A percentile compares a stretch with the other conserved stretches of the same genome.
Evolutionary conservation across 2,888 invertebrate genomes (phyloP).

Genomic region (Hyposoter didymator): DNA sequence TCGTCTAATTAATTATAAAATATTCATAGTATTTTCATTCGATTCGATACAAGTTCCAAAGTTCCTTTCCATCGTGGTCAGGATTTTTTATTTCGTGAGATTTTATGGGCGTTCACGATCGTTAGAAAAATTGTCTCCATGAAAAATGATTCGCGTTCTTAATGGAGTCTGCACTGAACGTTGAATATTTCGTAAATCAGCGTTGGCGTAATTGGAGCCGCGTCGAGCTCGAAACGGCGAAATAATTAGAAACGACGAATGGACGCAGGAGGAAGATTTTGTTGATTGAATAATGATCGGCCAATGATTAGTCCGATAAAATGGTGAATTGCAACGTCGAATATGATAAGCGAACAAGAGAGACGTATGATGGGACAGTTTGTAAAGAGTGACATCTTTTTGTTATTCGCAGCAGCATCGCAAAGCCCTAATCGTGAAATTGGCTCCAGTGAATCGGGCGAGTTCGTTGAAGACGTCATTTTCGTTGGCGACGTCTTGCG

Average conservation of each 20-base stretch:
- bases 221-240: conserved; percentile 13
- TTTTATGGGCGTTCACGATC: not conserved
- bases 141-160: not conserved
- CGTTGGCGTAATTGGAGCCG: conserved; percentile 44
- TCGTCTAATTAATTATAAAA: not conserved
- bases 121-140: not conserved
- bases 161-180: not conserved
- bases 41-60: not conserved
- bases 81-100: not conserved
- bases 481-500: conserved; percentile 32
- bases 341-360: conserved; percentile 11
- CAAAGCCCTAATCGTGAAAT: conserved; percentile 64
- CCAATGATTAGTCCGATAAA: conserved; percentile 54
- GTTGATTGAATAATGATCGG: conserved; percentile 58
- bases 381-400: conserved; percentile 25
- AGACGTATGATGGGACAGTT: not conserved
- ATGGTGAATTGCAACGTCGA: conserved; percentile 29
- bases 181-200: conserved; percentile 45
- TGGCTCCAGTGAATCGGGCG: conserved; percentile 62
- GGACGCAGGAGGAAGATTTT: conserved; percentile 19
- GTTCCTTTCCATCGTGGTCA: not conserved
- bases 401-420: conserved; percentile 52
- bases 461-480: conserved; percentile 57
- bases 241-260: conserved; percentile 35
- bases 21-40: not conserved